A percentile compares a stretch with the other conserved stretches of the same genome.
phyloP scores from a whole-genome alignment of 2,888 invertebrate genomes.

The Lasius platythorax region DNA sequence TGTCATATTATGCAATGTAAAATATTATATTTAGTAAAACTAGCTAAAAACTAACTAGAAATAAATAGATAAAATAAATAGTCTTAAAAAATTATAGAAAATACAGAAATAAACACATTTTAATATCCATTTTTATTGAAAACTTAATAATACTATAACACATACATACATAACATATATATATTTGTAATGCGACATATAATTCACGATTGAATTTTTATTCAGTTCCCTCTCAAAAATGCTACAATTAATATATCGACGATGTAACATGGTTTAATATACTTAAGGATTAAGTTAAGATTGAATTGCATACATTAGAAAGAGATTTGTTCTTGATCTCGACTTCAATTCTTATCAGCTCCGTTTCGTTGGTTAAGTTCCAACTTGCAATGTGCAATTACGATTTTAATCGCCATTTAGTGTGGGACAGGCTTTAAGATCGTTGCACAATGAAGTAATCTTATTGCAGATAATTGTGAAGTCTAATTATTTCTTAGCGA shows the following conservation, averaged over 20 bases:
- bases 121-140: background rate
- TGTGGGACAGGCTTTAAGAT: background rate
- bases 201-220: background rate
- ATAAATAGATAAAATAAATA: background rate
- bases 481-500: constrained; percentile 30
- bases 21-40: background rate
- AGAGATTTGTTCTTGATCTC: background rate
- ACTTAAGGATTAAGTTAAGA: background rate
- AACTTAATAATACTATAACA: background rate
- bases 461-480: background rate
- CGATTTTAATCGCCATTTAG: background rate
- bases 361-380: background rate
- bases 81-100: background rate
- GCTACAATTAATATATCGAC: background rate
- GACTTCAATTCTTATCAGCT: background rate
- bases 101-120: background rate
- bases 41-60: too few relatives aligned
- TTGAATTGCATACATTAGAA: background rate
- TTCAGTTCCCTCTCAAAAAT: background rate
- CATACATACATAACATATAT: background rate
- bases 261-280: background rate
- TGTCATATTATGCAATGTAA: background rate
- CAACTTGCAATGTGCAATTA: background rate
- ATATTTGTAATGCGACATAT: background rate
- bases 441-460: background rate